Conservation (phyloP, 2,113 vertebrate genomes). For the Barbus barbus region DNA sequence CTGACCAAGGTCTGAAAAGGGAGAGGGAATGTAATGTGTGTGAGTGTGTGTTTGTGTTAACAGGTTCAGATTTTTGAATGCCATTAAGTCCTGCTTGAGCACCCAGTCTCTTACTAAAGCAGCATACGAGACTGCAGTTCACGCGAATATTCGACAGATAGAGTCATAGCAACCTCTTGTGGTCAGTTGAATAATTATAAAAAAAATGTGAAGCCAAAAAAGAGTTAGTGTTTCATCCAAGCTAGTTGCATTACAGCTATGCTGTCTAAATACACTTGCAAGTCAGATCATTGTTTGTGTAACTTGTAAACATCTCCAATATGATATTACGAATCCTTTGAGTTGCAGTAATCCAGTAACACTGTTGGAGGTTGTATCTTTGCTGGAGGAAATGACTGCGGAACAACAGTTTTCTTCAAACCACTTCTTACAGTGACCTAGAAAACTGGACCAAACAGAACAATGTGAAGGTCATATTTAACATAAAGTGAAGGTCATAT, state of each 20-base stretch:
- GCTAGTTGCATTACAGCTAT: conserved; percentile 9
- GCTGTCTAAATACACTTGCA: conserved; percentile 9
- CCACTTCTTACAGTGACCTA: not conserved
- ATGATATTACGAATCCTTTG: not conserved
- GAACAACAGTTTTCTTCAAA: not conserved
- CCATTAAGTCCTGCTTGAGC: conserved; percentile 47
- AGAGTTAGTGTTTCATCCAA: conserved; percentile 2
- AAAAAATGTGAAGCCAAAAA: not conserved
- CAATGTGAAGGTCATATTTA: not conserved
- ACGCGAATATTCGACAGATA: not conserved
- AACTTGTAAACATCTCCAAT: conserved; percentile 13
- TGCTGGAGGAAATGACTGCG: not conserved
- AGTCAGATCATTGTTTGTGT: conserved; percentile 14
- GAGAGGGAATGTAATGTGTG: not conserved
- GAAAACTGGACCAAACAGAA: not conserved
- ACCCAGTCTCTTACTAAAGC: conserved; percentile 21
- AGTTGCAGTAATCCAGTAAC: not conserved
- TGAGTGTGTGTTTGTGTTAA: conserved; percentile 14
- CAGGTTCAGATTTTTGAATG: conserved; percentile 45
- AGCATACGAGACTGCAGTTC: conserved; percentile 12
- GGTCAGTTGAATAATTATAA: conserved; percentile 21
- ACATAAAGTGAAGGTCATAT: not conserved
- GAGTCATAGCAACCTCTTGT: conserved; percentile 51
- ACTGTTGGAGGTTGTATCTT: not conserved
- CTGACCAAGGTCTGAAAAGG: conserved; percentile 12